Evolutionary conservation across 30 jellyfish, hydroid and myxozoan genomes (phyloP).

Genomic region (Calvadosia cruxmelitensis): DNA sequence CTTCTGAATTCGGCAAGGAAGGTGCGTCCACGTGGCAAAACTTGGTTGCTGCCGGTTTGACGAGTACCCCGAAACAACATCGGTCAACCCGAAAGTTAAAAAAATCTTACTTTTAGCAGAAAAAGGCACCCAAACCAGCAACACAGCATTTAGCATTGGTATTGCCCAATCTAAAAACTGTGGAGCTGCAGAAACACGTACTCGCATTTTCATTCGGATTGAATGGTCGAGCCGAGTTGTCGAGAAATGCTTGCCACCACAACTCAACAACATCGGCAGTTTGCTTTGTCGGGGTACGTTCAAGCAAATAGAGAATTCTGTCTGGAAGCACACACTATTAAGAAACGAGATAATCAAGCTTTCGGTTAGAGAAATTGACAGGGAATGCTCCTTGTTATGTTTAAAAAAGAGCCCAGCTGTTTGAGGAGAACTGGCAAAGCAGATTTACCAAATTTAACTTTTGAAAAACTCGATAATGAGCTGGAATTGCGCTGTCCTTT

Average conservation of each 20-base stretch:
- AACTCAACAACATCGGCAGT: slow-evolving; percentile 15
- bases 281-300: slow-evolving; percentile 23
- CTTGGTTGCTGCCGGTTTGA: too few species aligned
- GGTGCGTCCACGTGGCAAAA: too few species aligned
- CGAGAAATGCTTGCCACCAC: slow-evolving; percentile 3
- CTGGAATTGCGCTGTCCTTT: slow-evolving; percentile 12
- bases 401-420: slow-evolving; percentile 13
- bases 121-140: too few species aligned
- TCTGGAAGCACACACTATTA: slow-evolving; percentile 12
- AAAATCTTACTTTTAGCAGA: too few species aligned
- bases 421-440: slow-evolving; percentile 21
- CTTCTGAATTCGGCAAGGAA: too few species aligned
- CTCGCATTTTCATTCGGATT: slow-evolving; percentile 3
- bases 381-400: slow-evolving; percentile 21
- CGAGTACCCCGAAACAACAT: too few species aligned
- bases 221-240: slow-evolving; percentile 1
- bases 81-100: too few species aligned
- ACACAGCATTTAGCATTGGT: too few species aligned
- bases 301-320: slow-evolving; percentile 27
- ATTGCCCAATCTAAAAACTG: too few species aligned
- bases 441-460: slow-evolving; percentile 9
- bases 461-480: slow-evolving; percentile 20
- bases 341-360: slow-evolving; percentile 4
- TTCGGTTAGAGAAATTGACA: slow-evolving; percentile 11
- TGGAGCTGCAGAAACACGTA: too few species aligned